Conservation (phyloP, 1,140 invertebrate genomes). For the Ylistrum balloti region DNA sequence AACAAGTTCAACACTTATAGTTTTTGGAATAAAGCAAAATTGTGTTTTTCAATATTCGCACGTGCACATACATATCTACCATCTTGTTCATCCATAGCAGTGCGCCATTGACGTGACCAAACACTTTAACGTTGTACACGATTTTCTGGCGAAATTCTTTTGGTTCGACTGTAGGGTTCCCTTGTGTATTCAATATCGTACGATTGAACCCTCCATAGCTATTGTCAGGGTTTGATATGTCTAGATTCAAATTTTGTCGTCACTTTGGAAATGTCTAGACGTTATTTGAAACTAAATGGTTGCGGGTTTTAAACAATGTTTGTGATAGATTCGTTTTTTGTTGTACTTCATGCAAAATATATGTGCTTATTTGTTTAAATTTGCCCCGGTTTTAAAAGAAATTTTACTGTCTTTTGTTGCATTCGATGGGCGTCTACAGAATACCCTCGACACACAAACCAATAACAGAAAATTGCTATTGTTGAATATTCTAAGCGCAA, state of each 20-base stretch:
- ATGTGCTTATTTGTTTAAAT: too few species aligned
- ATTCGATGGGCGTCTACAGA: too few species aligned
- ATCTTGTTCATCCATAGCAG: too few species aligned
- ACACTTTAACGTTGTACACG: background rate
- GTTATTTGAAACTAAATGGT: background rate
- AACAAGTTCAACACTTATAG: background rate
- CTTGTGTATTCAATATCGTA: background rate
- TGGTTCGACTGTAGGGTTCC: background rate
- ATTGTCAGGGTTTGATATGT: background rate
- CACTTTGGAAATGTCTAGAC: background rate
- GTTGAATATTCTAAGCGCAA: too few species aligned
- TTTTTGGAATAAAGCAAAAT: background rate
- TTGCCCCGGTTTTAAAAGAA: too few species aligned
- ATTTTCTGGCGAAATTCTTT: background rate
- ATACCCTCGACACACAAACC: too few species aligned
- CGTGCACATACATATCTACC: too few species aligned
- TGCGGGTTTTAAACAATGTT: too few species aligned
- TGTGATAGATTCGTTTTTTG: too few species aligned
- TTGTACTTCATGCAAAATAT: too few species aligned
- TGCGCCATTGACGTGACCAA: background rate
- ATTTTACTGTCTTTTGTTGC: too few species aligned
- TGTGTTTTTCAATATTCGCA: background rate
- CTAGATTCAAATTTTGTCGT: background rate
- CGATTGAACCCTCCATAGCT: background rate
- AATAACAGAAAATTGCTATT: too few species aligned